These are phyloP conservation scores for Sycon ciliatum DNA, from an alignment of 37 sponge, comb jelly and placozoan genomes.

Conservation along the genomic window DNA sequence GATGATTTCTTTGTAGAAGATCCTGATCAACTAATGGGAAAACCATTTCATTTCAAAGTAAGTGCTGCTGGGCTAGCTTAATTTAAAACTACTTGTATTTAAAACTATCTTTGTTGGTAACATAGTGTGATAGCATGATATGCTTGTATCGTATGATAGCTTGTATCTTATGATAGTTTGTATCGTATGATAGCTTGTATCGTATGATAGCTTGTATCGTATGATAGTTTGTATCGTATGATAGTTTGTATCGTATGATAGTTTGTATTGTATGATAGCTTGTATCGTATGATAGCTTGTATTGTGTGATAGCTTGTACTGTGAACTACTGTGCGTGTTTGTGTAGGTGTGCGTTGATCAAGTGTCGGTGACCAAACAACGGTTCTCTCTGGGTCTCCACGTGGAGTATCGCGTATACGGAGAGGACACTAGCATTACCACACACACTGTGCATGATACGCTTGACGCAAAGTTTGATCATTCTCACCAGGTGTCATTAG, in stretches of 20 bases:
- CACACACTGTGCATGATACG: conserved; percentile 10
- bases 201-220: too few relatives aligned
- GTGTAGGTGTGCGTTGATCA: conserved; percentile 17
- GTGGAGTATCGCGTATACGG: conserved; percentile 18
- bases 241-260: too few relatives aligned
- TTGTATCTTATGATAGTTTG: too few relatives aligned
- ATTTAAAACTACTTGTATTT: too few relatives aligned
- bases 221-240: too few relatives aligned
- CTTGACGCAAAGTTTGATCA: conserved; percentile 32
- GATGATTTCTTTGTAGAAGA: conserved; percentile 43
- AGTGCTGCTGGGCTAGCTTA: background rate
- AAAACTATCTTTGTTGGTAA: too few relatives aligned
- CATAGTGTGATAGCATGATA: too few relatives aligned
- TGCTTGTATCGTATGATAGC: too few relatives aligned
- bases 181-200: too few relatives aligned
- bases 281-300: too few relatives aligned
- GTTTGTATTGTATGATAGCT: too few relatives aligned
- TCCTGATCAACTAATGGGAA: conserved; percentile 26
- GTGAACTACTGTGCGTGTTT: background rate
- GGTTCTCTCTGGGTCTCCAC: conserved; percentile 16
- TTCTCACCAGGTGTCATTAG: conserved; percentile 14
- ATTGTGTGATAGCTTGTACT: background rate
- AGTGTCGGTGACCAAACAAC: conserved; percentile 10
- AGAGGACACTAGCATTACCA: conserved; percentile 9
- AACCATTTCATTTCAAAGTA: conserved; percentile 36